These are phyloP conservation scores for Aphelinus atriplicis DNA, from an alignment of 1,140 invertebrate species.

Conservation along the genomic window DNA sequence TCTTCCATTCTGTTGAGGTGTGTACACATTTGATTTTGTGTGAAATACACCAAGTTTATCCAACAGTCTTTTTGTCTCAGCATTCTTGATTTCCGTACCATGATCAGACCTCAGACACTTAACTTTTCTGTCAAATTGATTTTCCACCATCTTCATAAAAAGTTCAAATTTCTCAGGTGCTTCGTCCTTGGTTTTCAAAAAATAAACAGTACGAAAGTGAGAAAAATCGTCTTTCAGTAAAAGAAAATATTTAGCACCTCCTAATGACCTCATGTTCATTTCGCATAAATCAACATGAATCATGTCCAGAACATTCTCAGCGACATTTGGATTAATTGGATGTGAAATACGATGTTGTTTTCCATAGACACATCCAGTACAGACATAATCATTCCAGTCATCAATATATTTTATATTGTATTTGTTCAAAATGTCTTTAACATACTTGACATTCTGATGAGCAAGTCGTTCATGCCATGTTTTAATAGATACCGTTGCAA, in stretches of 20 bases:
- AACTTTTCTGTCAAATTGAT: slow-evolving; percentile 45
- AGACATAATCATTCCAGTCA: slow-evolving; percentile 42
- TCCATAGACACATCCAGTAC: slow-evolving; percentile 48
- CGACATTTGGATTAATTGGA: slow-evolving; percentile 17
- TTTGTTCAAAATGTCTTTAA: slow-evolving; percentile 44
- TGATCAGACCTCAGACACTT: slow-evolving; percentile 48
- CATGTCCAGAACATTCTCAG: slow-evolving; percentile 35
- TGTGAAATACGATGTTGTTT: slow-evolving; percentile 40
- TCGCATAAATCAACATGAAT: slow-evolving; percentile 51
- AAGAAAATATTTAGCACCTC: too few species aligned
- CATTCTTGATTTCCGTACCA: slow-evolving; percentile 50
- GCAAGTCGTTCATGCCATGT: slow-evolving; percentile 50
- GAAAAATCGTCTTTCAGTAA: slow-evolving; percentile 31
- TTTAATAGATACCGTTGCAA: slow-evolving; percentile 41
- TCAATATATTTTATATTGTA: slow-evolving; percentile 37
- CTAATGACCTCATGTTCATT: slow-evolving; percentile 49
- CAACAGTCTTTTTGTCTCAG: slow-evolving; percentile 11
- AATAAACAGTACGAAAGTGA: slow-evolving; percentile 48
- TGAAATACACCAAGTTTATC: slow-evolving; percentile 43
- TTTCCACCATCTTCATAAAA: slow-evolving; percentile 42
- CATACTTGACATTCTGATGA: slow-evolving; percentile 49
- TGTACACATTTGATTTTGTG: slow-evolving; percentile 48
- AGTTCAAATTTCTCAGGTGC: slow-evolving; percentile 44
- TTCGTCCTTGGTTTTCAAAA: slow-evolving; percentile 55
- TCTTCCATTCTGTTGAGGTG: slow-evolving; percentile 56